Evolutionary conservation across 2,888 invertebrate species (phyloP).

Genomic region (Pandemis corylana): DNA sequence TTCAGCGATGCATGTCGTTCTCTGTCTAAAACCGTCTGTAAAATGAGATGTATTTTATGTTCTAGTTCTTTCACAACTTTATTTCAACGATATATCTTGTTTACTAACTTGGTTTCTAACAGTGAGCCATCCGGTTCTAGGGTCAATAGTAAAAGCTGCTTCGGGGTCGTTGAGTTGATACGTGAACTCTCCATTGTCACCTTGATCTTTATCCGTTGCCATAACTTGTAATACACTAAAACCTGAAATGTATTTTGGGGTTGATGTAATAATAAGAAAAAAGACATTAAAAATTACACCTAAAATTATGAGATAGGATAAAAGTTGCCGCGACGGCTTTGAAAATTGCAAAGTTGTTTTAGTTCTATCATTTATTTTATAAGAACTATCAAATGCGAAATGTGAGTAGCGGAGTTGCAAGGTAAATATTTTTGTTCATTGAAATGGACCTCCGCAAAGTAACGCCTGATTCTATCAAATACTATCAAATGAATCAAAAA

Average conservation of each 20-base stretch:
- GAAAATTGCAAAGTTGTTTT: too few relatives aligned
- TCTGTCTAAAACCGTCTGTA: conserved; percentile 90
- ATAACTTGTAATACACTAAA: conserved; percentile 86
- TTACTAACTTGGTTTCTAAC: conserved; percentile 87
- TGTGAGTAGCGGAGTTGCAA: too few relatives aligned
- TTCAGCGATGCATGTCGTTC: conserved; percentile 89
- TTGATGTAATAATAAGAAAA: too few relatives aligned
- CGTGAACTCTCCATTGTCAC: conserved; percentile 93
- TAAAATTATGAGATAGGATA: too few relatives aligned
- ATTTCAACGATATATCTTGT: background rate
- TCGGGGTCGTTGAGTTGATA: conserved; percentile 90
- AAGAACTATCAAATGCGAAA: too few relatives aligned
- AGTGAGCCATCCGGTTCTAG: conserved; percentile 93
- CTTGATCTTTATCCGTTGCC: conserved; percentile 92
- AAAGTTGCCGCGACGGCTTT: too few relatives aligned
- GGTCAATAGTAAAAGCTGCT: conserved; percentile 92
- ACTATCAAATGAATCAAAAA: too few relatives aligned
- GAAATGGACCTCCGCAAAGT: too few relatives aligned
- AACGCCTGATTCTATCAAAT: too few relatives aligned
- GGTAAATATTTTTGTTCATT: too few relatives aligned
- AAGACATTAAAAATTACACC: too few relatives aligned
- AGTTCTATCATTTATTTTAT: too few relatives aligned
- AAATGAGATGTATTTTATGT: conserved; percentile 22
- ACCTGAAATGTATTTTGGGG: conserved; percentile 55
- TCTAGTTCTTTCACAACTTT: background rate